These are phyloP conservation scores for Tolypeutes matacus DNA, from an alignment of 2,797 vertebrate species.

Conservation along the genomic window DNA sequence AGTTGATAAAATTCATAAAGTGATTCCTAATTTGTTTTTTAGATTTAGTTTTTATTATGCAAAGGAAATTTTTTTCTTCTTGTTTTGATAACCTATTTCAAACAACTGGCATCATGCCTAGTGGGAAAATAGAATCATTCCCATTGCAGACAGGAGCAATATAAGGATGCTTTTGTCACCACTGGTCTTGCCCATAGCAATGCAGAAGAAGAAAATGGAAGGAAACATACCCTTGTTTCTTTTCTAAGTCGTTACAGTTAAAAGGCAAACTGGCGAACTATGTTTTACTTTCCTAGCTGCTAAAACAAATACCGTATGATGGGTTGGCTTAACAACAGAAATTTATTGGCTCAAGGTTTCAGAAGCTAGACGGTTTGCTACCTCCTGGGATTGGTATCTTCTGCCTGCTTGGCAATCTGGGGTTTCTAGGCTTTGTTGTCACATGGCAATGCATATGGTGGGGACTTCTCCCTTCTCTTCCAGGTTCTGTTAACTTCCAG, in stretches of 20 bases:
- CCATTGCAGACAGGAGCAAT: not conserved
- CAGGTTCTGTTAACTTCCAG: no score
- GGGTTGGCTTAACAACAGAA: no score
- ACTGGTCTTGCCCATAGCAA: not conserved
- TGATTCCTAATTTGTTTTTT: slow-evolving; percentile 13
- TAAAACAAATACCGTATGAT: no score
- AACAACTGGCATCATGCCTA: not conserved
- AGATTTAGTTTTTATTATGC: not conserved
- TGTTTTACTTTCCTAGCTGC: no score
- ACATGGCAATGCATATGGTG: no score
- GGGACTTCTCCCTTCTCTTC: no score
- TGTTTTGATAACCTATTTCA: not conserved
- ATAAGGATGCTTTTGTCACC: not conserved
- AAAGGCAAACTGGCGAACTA: not conserved
- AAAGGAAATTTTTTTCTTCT: not conserved
- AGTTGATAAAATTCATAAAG: slow-evolving; percentile 5
- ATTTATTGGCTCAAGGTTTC: no score
- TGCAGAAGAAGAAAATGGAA: not conserved
- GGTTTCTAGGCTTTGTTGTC: no score
- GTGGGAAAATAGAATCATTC: not conserved
- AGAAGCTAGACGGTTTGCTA: no score
- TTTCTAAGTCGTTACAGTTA: not conserved
- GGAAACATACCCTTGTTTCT: not conserved
- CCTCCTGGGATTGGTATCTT: no score
- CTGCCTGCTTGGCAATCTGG: no score